Conservation (phyloP, 2,113 vertebrate species). For the Pseudopipra pipra region DNA sequence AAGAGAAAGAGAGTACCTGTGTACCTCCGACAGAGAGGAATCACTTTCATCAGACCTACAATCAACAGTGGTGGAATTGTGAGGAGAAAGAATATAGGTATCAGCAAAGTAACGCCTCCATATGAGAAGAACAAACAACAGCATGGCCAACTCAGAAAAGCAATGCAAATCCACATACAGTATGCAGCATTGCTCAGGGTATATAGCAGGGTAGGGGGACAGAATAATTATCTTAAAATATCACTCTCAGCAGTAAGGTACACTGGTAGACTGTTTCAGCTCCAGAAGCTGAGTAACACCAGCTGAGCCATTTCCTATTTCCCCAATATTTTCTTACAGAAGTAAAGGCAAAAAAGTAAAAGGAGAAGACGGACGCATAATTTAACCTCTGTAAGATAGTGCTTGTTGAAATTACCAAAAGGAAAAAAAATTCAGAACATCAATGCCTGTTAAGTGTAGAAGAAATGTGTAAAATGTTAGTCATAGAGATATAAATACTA, state of each 20-base stretch:
- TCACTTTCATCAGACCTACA: conserved; percentile 89
- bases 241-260: neutral
- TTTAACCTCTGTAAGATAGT: neutral
- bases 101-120: conserved; percentile 70
- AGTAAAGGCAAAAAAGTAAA: neutral
- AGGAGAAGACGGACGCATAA: neutral
- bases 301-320: neutral
- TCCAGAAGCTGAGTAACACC: neutral
- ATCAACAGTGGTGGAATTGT: conserved; percentile 76
- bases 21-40: conserved; percentile 82
- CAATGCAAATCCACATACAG: conserved; percentile 20
- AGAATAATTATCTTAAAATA: neutral
- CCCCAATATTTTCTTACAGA: neutral
- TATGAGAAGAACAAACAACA: conserved; percentile 53
- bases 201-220: neutral
- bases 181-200: neutral
- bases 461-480: neutral
- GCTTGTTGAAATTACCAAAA: neutral
- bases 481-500: neutral
- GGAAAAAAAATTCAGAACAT: neutral
- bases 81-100: conserved; percentile 77
- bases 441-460: neutral
- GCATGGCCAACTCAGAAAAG: conserved; percentile 43
- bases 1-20: conserved; percentile 81
- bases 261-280: neutral